Conservation (phyloP, 2,113 vertebrate species). For the Zosterops borbonicus region DNA sequence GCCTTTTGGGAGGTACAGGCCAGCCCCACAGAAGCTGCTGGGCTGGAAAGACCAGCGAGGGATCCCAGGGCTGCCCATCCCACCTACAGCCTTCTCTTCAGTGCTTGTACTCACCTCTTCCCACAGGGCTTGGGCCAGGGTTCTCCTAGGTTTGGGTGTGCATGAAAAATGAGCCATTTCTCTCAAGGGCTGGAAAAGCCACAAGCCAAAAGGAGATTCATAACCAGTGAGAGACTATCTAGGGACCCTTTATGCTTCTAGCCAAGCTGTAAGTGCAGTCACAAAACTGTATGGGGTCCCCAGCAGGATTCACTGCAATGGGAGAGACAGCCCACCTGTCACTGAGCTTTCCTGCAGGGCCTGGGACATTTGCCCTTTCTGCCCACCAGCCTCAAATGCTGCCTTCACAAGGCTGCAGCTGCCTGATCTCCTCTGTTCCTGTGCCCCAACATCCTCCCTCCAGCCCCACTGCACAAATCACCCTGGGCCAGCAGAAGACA, state of each 20-base stretch:
- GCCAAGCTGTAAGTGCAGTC: background rate
- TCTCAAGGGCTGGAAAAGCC: background rate
- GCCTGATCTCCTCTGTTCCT: background rate
- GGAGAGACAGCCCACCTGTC: background rate
- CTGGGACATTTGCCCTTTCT: background rate
- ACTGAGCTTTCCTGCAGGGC: background rate
- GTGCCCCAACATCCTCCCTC: background rate
- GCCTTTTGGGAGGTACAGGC: background rate
- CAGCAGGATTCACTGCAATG: background rate
- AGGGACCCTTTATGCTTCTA: background rate
- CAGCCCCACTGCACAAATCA: background rate
- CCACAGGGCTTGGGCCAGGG: background rate
- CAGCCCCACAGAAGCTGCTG: background rate
- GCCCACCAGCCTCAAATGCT: background rate
- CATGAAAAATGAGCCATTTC: background rate
- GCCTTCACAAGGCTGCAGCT: background rate
- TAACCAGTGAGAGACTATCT: background rate
- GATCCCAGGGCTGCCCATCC: background rate
- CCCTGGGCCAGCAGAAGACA: background rate
- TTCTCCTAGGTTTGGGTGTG: background rate
- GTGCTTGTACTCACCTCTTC: background rate
- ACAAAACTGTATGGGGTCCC: rapidly evolving
- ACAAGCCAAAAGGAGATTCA: background rate
- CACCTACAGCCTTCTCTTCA: background rate
- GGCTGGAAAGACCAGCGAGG: background rate